Base-by-base conservation (phyloP, 2,888 invertebrate genomes). In the Aelia acuminata region DNA sequence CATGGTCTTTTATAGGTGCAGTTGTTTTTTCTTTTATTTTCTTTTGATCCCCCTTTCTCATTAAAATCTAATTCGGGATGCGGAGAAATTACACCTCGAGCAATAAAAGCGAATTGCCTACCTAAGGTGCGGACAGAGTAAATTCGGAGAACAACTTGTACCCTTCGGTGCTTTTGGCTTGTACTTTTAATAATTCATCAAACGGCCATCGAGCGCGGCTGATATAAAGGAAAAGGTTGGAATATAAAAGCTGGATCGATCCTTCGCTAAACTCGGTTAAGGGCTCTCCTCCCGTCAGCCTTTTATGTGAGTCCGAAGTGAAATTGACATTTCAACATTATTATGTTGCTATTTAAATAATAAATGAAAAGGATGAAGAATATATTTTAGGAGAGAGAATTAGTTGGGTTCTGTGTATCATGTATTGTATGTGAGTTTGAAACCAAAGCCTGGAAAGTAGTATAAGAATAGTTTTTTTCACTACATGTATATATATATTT, bases 131-230 rank as follows among this genome's bases (percentile, higher is more conserved):
- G n/a, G n/a, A 13, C 13, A 18, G 7, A 3, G 31, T 35, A 31
- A 70, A 35, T 31, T 70, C 35, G 8, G 63, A 35, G 63, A 70
- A 70, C 31, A 70, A 35, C 18, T 70, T 70, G 63, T 35, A 70
- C 31, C 53, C 7, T 53, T 18, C 26, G 26, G 7, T 57, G 26
- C 57, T 57, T 57, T 70, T 70, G 63, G 63, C 18, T 70, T 35
- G 35, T 35, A 70, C 20, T 70, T 70, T 70, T 70, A 70, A 70
- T 70, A 70, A 70, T 70, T 70, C 63, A 70, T 70, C 63, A 70
- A 70, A 70, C 63, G 63, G 26, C 31, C 63, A 70, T 70, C 35
- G 31, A 70, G 63, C 5, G 18, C 1, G 35, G 35, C 63, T 20
- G 31, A 70, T 4, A 70, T 4, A 35, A 70, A 70, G 63, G 63